Conservation (phyloP, 1,140 invertebrate species). For the Batillaria attramentaria region DNA sequence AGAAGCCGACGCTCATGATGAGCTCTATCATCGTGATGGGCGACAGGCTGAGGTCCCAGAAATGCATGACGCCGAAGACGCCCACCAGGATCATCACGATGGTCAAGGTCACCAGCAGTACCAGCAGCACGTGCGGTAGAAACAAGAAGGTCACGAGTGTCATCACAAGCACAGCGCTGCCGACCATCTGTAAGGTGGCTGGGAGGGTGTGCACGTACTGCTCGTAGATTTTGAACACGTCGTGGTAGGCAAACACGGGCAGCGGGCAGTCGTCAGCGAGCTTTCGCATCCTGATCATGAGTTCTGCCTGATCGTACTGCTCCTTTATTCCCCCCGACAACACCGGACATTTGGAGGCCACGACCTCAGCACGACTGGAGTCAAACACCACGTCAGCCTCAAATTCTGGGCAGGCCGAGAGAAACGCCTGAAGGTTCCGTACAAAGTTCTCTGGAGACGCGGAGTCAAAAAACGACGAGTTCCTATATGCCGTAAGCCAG, state of each 20-base stretch:
- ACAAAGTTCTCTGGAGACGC: slow-evolving; percentile 18
- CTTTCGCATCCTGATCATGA: slow-evolving; percentile 51
- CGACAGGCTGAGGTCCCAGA: slow-evolving; percentile 95
- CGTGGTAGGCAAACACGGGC: slow-evolving; percentile 45
- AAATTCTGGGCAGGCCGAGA: slow-evolving; percentile 69
- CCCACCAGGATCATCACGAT: slow-evolving; percentile 96
- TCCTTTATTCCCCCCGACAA: slow-evolving; percentile 41
- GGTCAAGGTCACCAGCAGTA: slow-evolving; percentile 94
- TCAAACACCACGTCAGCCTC: slow-evolving; percentile 90
- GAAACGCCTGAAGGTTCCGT: slow-evolving; percentile 74
- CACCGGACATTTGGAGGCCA: slow-evolving; percentile 71
- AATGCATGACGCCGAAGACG: slow-evolving; percentile 95
- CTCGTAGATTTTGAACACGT: too few species aligned
- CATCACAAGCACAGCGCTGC: slow-evolving; percentile 93
- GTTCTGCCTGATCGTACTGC: slow-evolving; percentile 41
- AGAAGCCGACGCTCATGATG: too few species aligned
- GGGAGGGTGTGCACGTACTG: slow-evolving; percentile 93
- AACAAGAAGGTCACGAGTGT: slow-evolving; percentile 96
- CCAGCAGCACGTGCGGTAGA: slow-evolving; percentile 94
- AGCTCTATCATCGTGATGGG: slow-evolving; percentile 99
- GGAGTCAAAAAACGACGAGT: slow-evolving; percentile 23
- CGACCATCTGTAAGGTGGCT: slow-evolving; percentile 92
- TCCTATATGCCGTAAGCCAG: slow-evolving; percentile 35
- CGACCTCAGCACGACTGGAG: slow-evolving; percentile 83
- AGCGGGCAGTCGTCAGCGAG: slow-evolving; percentile 46